A percentile compares a stretch with the other conserved stretches of the same genome.
Evolutionary conservation across 1,140 invertebrate species (phyloP).

Genomic region (Camponotus vicinus): DNA sequence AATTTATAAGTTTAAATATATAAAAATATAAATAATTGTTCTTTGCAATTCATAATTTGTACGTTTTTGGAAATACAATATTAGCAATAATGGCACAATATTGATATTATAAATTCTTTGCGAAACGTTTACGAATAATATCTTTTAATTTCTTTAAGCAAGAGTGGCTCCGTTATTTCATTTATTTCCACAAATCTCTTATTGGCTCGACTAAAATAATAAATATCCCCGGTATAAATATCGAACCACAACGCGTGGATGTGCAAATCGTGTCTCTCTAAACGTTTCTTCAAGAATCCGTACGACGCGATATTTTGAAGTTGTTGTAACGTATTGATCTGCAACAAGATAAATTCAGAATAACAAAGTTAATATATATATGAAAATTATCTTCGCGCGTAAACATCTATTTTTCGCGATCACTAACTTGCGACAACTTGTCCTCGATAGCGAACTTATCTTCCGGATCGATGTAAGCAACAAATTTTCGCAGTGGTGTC

Average conservation of each 20-base stretch:
- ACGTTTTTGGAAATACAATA: neutral
- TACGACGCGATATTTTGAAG: constrained; percentile 98
- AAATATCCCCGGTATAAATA: constrained; percentile 98
- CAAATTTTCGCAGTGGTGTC: constrained; percentile 94
- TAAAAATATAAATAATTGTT: constrained; percentile 18
- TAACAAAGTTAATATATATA: neutral
- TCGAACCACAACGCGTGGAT: constrained; percentile 99
- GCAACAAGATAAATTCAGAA: constrained; percentile 73
- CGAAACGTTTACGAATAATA: constrained; percentile 90
- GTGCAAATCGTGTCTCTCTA: constrained; percentile 94
- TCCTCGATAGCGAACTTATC: constrained; percentile 95
- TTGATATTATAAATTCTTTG: neutral
- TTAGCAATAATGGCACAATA: too few species aligned
- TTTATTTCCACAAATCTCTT: constrained; percentile 95
- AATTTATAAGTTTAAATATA: neutral
- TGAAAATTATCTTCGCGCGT: too few species aligned
- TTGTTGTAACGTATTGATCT: constrained; percentile 97
- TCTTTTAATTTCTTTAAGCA: constrained; percentile 92
- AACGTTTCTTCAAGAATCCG: constrained; percentile 94
- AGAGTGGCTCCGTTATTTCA: constrained; percentile 91
- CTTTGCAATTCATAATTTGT: neutral
- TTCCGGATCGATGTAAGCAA: constrained; percentile 97
- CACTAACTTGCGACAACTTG: constrained; percentile 95
- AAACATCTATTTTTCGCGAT: neutral
- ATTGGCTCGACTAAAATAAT: constrained; percentile 94